Percentiles rank a stretch among this genome's conserved stretches.
phyloP scores from a whole-genome alignment of 2,888 invertebrate genomes.

The Stenchaetothrips biformis region DNA sequence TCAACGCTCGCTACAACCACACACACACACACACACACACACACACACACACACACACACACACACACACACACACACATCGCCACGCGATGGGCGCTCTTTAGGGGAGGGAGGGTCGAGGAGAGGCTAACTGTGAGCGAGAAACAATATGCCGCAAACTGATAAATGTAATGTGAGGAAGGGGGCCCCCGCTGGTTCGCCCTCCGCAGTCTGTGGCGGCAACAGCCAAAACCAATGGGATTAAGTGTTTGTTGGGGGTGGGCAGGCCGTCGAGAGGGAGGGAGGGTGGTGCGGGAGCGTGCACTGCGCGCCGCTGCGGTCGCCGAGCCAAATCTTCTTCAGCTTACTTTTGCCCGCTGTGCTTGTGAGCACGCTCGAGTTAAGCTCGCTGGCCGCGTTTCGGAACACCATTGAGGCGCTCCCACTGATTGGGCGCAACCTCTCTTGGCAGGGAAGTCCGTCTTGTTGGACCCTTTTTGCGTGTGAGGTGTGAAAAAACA shows the following conservation, averaged over 20 bases:
- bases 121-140: conserved; percentile 22
- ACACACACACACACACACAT: background rate
- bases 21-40: background rate
- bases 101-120: background rate
- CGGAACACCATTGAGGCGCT: too few relatives aligned
- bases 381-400: too few relatives aligned
- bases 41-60: background rate
- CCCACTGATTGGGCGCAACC: too few relatives aligned
- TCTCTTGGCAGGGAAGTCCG: too few relatives aligned
- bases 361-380: too few relatives aligned
- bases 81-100: background rate
- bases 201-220: background rate
- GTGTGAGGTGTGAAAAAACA: too few relatives aligned
- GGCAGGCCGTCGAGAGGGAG: background rate
- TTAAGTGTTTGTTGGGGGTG: conserved; percentile 10
- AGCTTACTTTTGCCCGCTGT: too few relatives aligned
- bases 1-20: too few relatives aligned
- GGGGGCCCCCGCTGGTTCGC: background rate
- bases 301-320: too few relatives aligned
- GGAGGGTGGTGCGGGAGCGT: background rate
- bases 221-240: conserved; percentile 23
- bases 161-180: conserved; percentile 22
- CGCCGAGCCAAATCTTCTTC: too few relatives aligned
- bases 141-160: conserved; percentile 24
- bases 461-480: too few relatives aligned